Evolutionary conservation across 2,113 vertebrate species (phyloP).

Genomic region (Deroptyus accipitrinus): DNA sequence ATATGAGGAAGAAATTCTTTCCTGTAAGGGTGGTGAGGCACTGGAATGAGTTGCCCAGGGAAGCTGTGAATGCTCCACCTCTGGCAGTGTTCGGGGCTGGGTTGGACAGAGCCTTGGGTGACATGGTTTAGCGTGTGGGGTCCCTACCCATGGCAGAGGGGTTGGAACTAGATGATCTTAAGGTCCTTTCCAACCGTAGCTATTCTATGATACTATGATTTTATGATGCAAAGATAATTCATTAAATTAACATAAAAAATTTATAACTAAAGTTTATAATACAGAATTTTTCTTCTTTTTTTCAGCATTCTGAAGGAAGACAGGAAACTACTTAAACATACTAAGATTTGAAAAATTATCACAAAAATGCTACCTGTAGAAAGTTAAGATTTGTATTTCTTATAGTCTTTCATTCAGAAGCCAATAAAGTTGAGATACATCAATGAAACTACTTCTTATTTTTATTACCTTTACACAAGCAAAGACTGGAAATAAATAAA

Average conservation of each 20-base stretch:
- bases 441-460: neutral
- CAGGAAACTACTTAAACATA: neutral
- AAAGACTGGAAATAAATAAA: neutral
- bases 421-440: neutral
- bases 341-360: neutral
- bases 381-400: neutral
- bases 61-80: no score
- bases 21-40: no score
- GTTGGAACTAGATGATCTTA: no score
- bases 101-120: no score
- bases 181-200: no score
- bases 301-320: neutral
- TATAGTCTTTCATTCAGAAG: neutral
- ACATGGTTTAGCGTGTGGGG: no score
- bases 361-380: neutral
- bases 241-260: neutral
- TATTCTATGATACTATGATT: no score
- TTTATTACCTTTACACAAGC: neutral
- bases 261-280: neutral
- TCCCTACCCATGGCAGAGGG: no score
- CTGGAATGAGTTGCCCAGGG: no score
- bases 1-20: no score
- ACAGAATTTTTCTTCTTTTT: neutral
- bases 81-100: no score
- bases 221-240: neutral